Evolutionary conservation across 2,113 vertebrate genomes (phyloP).

Genomic region (Ciconia boyciana): DNA sequence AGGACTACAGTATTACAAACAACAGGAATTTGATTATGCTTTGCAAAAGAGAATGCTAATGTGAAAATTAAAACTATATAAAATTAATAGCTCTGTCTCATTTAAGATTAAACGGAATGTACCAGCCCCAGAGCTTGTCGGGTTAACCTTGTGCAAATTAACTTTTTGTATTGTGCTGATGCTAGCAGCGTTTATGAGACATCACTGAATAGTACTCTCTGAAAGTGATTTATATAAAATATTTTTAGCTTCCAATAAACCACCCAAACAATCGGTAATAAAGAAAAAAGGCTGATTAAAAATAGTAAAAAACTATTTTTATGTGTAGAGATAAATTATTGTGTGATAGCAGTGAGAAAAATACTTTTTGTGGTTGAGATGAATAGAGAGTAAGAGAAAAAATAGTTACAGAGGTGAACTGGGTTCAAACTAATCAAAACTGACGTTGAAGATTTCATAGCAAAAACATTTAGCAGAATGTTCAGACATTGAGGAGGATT

Average conservation of each 20-base stretch:
- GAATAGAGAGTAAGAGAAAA: not conserved
- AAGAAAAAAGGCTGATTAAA: not conserved
- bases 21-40: not conserved
- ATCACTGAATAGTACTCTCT: not conserved
- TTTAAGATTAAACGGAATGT: not conserved
- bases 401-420: not conserved
- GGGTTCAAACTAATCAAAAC: not conserved
- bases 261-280: not conserved
- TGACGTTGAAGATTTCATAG: not conserved
- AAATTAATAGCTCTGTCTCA: not conserved
- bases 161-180: not conserved
- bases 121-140: not conserved
- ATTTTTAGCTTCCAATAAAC: not conserved
- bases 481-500: not conserved
- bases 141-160: not conserved
- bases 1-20: not conserved
- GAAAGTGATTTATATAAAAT: not conserved
- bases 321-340: not conserved
- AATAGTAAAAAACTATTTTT: not conserved
- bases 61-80: not conserved
- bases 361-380: not conserved
- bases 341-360: not conserved
- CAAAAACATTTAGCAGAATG: not conserved
- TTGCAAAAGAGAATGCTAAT: not conserved
- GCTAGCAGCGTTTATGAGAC: not conserved